A percentile compares a stretch with the other conserved stretches of the same genome.
Conservation (phyloP, 2,113 vertebrate genomes). For the Limanda limanda region DNA sequence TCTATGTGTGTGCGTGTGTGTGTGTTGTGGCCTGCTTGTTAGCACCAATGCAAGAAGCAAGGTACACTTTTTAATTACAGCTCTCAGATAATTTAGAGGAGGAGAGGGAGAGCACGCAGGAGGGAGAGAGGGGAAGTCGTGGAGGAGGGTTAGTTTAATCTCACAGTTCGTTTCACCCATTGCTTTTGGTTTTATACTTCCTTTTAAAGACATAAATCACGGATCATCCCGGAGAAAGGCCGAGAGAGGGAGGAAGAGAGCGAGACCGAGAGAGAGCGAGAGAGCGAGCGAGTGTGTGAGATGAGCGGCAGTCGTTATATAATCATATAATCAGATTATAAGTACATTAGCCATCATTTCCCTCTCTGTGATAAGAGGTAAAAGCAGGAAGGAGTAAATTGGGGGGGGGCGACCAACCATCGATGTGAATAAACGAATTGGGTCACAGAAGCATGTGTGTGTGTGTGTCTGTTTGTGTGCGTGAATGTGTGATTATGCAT, state of each 20-base stretch:
- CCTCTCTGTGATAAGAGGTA: constrained; percentile 57
- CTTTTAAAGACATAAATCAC: constrained; percentile 79
- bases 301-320: constrained; percentile 59
- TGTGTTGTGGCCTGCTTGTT: constrained; percentile 60
- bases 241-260: constrained; percentile 19
- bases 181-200: constrained; percentile 76
- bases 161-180: constrained; percentile 79
- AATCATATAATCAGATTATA: constrained; percentile 65
- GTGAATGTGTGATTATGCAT: constrained; percentile 31
- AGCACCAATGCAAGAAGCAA: constrained; percentile 64
- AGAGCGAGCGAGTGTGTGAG: constrained; percentile 37
- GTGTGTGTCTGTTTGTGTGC: not conserved
- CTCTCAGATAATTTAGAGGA: constrained; percentile 75
- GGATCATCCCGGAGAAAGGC: constrained; percentile 59
- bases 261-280: too few species aligned
- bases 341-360: constrained; percentile 65
- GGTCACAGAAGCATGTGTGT: constrained; percentile 20
- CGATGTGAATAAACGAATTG: constrained; percentile 45
- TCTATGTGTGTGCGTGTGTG: constrained; percentile 5
- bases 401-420: not conserved
- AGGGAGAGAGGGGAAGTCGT: constrained; percentile 40
- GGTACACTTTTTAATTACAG: constrained; percentile 78
- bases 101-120: constrained; percentile 27
- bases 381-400: constrained; percentile 39
- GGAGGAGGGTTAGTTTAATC: constrained; percentile 79